Percentiles rank a stretch among this genome's conserved stretches.
These are phyloP conservation scores for Spheniscus humboldti DNA, from an alignment of 2,797 vertebrate genomes.

Conservation along the genomic window DNA sequence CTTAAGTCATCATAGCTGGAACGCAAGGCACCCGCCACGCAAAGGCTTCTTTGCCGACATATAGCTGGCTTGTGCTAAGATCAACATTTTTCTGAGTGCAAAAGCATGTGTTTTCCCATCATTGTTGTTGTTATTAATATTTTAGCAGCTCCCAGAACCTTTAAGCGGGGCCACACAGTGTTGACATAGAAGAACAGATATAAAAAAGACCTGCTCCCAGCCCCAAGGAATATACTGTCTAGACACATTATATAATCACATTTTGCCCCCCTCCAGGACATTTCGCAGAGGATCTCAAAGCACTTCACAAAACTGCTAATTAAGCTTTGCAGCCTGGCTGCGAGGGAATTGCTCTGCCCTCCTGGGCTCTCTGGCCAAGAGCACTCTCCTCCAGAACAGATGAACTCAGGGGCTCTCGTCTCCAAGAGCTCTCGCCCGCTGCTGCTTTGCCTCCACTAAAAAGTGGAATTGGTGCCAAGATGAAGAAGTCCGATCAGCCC, in stretches of 20 bases:
- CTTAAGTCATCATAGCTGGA: background rate
- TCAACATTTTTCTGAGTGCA: background rate
- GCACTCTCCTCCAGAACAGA: background rate
- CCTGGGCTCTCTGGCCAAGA: background rate
- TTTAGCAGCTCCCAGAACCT: conserved; percentile 22
- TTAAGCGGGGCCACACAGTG: background rate
- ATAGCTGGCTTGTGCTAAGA: background rate
- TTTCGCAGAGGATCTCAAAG: background rate
- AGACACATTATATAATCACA: background rate
- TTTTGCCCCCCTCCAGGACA: conserved; percentile 39
- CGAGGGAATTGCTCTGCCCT: background rate
- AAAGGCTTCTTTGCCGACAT: background rate
- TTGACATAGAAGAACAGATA: background rate
- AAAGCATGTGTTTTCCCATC: background rate
- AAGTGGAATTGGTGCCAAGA: background rate
- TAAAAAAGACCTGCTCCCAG: background rate
- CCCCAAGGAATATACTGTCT: conserved; percentile 13
- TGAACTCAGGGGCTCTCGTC: background rate
- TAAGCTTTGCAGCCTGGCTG: background rate
- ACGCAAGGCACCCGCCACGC: background rate
- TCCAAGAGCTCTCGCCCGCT: background rate
- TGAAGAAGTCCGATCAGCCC: background rate
- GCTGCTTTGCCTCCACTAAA: background rate
- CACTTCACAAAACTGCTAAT: background rate
- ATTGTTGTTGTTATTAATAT: background rate